These are phyloP conservation scores for Rhineura floridana DNA, from an alignment of 2,113 vertebrate species.

Conservation along the genomic window DNA sequence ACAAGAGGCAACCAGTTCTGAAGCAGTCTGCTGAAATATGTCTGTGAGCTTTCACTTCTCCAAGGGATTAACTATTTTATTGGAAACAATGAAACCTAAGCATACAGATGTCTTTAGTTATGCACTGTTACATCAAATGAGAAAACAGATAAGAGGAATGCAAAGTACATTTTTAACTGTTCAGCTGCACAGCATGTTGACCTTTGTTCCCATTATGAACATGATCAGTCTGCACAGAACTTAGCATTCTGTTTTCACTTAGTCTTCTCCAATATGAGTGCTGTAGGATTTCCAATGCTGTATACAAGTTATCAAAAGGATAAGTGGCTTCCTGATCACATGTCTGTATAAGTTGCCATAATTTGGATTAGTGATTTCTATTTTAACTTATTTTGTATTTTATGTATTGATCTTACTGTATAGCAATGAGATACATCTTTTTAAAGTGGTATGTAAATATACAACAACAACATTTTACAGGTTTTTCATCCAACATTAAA, in stretches of 20 bases:
- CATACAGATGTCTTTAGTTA: not conserved
- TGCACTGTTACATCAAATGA: not conserved
- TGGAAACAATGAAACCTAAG: not conserved
- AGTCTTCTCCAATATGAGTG: not conserved
- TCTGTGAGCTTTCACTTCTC: too few relatives aligned
- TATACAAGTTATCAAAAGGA: too few relatives aligned
- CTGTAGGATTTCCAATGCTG: not conserved
- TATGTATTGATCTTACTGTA: too few relatives aligned
- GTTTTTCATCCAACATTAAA: slow-evolving; percentile 62
- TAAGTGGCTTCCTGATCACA: too few relatives aligned
- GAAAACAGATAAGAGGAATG: not conserved
- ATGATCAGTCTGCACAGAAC: not conserved
- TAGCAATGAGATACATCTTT: too few relatives aligned
- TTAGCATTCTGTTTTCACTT: not conserved
- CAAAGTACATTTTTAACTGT: not conserved
- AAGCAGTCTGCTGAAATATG: not conserved
- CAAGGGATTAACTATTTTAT: not conserved
- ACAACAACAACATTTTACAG: slow-evolving; percentile 36
- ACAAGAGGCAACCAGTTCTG: not conserved
- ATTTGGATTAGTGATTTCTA: too few relatives aligned
- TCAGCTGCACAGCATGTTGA: not conserved
- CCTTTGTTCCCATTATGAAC: not conserved
- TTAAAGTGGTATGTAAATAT: too few relatives aligned
- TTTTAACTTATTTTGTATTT: too few relatives aligned
- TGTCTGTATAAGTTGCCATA: too few relatives aligned